Evolutionary conservation across 2,888 invertebrate genomes (phyloP).

Genomic region (Entomobrya proxima): DNA sequence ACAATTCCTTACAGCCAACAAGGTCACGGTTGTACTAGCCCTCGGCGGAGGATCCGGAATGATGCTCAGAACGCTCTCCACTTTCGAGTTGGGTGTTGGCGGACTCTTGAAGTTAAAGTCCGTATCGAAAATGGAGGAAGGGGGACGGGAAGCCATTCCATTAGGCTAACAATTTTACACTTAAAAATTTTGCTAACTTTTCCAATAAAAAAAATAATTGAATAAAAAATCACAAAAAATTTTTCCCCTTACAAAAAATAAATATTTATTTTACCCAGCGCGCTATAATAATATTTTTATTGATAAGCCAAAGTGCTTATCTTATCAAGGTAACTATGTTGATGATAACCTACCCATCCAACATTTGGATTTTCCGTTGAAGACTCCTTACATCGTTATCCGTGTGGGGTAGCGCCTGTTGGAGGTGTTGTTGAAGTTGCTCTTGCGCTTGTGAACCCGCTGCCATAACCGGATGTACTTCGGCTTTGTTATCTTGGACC

Average conservation of each 20-base stretch:
- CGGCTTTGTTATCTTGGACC: too few species aligned
- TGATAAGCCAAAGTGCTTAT: neutral
- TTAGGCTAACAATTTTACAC: neutral
- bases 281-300: too few species aligned
- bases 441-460: too few species aligned
- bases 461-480: too few species aligned
- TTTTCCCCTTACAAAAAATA: too few species aligned
- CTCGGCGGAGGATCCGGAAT: neutral
- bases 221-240: too few species aligned
- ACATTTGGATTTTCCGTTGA: constrained; percentile 41
- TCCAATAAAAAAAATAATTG: neutral
- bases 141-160: neutral
- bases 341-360: constrained; percentile 44
- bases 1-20: neutral
- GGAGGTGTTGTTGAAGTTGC: too few species aligned
- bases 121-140: neutral
- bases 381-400: constrained; percentile 26
- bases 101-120: too few species aligned
- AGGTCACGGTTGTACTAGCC: neutral
- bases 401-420: neutral
- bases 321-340: constrained; percentile 31
- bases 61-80: neutral
- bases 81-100: neutral
- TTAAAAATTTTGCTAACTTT: neutral
- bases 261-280: too few species aligned